A percentile compares a stretch with the other conserved stretches of the same genome.
These are phyloP conservation scores for Mercenaria mercenaria DNA, from an alignment of 1,140 invertebrate genomes.

Conservation along the genomic window DNA sequence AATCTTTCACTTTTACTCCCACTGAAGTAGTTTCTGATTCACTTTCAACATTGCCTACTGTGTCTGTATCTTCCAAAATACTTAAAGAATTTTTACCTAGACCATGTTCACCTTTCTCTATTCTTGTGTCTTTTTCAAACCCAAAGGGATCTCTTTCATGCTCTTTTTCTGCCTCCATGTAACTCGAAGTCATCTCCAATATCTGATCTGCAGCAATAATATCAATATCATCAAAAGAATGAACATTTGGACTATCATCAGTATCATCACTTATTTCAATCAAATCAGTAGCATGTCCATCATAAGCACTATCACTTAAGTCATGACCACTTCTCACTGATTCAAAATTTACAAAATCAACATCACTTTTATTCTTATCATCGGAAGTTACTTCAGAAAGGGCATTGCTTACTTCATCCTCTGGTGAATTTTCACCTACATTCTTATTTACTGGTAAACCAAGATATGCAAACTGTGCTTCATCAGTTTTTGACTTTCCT, in stretches of 20 bases:
- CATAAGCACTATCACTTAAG: background rate
- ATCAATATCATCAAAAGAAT: conserved; percentile 44
- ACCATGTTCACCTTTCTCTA: background rate
- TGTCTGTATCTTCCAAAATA: too few relatives aligned
- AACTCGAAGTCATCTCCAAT: conserved; percentile 46
- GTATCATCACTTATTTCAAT: conserved; percentile 18
- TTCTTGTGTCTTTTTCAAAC: background rate
- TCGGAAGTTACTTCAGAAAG: background rate
- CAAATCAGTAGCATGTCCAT: background rate
- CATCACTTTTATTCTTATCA: background rate
- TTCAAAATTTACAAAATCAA: background rate
- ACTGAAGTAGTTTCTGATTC: background rate
- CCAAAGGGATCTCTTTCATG: conserved; percentile 1
- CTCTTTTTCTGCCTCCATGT: conserved; percentile 45
- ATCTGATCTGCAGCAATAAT: conserved; percentile 38
- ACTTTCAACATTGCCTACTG: too few relatives aligned
- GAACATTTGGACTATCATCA: background rate
- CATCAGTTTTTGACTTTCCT: background rate
- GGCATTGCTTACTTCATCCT: background rate
- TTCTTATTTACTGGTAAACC: background rate
- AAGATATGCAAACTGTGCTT: background rate
- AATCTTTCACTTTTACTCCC: background rate
- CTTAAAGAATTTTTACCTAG: background rate
- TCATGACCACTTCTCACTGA: background rate
- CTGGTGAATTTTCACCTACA: background rate